Percentiles rank a stretch among this genome's conserved stretches.
phyloP scores from a whole-genome alignment of 2,113 vertebrate genomes.

The Petrocephalus microphthalmus region DNA sequence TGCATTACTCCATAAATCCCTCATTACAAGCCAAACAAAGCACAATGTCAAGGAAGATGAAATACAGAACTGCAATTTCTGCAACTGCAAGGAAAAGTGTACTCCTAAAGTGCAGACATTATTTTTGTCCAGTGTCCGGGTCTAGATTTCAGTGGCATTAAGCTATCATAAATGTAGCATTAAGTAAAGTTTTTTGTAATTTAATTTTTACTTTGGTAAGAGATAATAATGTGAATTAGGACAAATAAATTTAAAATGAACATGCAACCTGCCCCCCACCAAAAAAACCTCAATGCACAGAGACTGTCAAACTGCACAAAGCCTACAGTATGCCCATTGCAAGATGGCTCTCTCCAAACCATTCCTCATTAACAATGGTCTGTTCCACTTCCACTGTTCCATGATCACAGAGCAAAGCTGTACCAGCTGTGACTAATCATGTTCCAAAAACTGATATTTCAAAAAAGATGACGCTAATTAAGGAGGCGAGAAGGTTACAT shows the following conservation, averaged over 20 bases:
- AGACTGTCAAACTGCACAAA: not conserved
- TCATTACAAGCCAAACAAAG: not conserved
- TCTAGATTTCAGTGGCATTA: not conserved
- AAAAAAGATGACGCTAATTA: not conserved
- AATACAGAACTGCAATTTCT: not conserved
- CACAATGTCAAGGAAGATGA: not conserved
- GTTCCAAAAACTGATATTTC: not conserved
- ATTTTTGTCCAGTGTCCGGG: not conserved
- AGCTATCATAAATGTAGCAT: not conserved
- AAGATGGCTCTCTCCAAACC: not conserved
- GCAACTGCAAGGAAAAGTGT: not conserved
- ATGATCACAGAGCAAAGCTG: not conserved
- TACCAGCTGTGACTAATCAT: not conserved
- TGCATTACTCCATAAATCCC: not conserved
- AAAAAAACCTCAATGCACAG: not conserved
- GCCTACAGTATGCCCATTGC: not conserved
- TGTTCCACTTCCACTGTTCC: not conserved
- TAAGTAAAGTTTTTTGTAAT: not conserved
- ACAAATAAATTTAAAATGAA: not conserved
- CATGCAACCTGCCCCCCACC: not conserved
- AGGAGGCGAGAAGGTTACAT: not conserved
- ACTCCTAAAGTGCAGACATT: not conserved
- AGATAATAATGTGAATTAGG: not conserved
- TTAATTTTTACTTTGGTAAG: not conserved
- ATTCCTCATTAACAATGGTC: not conserved